Base-by-base conservation (phyloP, 2,888 invertebrate genomes). In the Mesochorus sp. region DNA sequence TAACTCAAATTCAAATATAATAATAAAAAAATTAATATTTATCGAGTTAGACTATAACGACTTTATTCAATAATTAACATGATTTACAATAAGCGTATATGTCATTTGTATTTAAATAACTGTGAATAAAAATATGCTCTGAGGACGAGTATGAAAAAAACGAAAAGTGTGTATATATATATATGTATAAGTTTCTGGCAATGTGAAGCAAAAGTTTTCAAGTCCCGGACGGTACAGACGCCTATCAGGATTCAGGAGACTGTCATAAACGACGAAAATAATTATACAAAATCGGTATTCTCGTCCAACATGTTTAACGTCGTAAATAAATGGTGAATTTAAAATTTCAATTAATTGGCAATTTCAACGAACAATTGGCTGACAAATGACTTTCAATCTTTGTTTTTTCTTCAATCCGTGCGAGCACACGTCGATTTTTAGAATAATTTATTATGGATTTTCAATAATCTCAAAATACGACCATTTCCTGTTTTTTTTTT, bases 371-470 rank as follows among this genome's bases (percentile, higher is more conserved):
- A 73, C 44, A 24, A 55, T 62, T 39, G 39, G 12, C 64, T 14
- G 28, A 17, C 31, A 55, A 62, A 37, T n/a, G n/a, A 2, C 21
- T 66, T 66, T 37, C 31, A 8, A 24, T 31, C 3, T 14, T 10
- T 34, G 6, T 4, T 44, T 34, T 31, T 44, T 21, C 0, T 62
- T 44, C 31, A 57, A 28, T 70, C 21, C 49, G 49, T 42, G 59
- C 51, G 42, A 17, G 28, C 28, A 47, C 44, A 39, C 49, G 47
- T 84, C 80, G 80, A 84, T 84, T 82, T 83, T 85, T 79, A 82
- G 82, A 84, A 83, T 85, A 88, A 88, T 88, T 87, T 88, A 88
- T 86, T 86, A 83, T 84, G 84, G 83, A 81, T 78, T 78, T 81
- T 59, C 17, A 70, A 61, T 61, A 66, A 79, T 79, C 59, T 59